Evolutionary conservation across 2,888 invertebrate genomes (phyloP), one percentile per base, ranked within the genome.

Genomic region (Priocnemis perturbator): DNA sequence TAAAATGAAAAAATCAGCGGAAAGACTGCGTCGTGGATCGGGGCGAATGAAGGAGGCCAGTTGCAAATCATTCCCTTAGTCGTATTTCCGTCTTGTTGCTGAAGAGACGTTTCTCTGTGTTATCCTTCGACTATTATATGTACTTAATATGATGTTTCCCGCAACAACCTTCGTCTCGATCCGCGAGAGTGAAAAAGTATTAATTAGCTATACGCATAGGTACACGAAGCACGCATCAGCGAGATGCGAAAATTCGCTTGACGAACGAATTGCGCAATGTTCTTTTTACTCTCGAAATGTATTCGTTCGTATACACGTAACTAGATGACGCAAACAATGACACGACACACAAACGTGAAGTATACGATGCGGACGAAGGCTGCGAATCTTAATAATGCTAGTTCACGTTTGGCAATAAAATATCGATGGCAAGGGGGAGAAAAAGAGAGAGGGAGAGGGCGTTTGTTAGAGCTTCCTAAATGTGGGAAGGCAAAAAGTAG

Each of bases 391-490:
- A 50, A 50, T 50, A 50, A 19, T 50, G 37, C 37, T 3, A 37
- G 37, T 37, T 3, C 7, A 11, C 37, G 37, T 11, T 37, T 37
- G 37, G 37, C 37, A 37, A 37, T 37, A 37, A 37, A 2, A 37
- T 37, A 11, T 37, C 11, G 37, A 37, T 37, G 7, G 7, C 1
- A 11, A 37, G 37, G 7, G 26, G 19, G 19, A 58, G 50, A 19
- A 55, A 21, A 26, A 19, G 48, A 20, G 59, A 19, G 15, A 58
- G 15, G 21, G 15, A 44, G 19, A 58, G 3, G 21, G 17, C 50
- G 19, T 50, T 50, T 50, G 26, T 58, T 64, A 53, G 63, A 64
- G 63, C 67, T 67, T 67, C 45, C 64, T 67, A 50, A 9, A 20
- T 44, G 57, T 15, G 26, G 4, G 7, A 26, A 44, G 69, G 69